Evolutionary conservation across 2,797 vertebrate genomes (phyloP), one percentile per base, ranked within the genome.

Genomic region (Hypotaenidia philippensis): DNA sequence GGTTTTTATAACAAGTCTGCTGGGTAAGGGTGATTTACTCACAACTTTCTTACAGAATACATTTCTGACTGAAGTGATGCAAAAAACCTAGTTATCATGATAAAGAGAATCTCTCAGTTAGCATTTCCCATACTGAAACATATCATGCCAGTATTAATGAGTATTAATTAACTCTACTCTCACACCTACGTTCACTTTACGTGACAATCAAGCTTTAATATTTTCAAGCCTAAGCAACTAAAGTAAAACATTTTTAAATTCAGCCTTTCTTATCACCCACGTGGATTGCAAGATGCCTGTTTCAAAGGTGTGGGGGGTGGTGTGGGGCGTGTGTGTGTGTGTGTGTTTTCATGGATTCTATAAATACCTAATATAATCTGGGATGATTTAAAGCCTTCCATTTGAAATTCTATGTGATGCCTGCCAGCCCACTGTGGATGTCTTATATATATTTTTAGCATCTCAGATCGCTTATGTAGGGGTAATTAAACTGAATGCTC

Each of bases 391-490:
- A 11, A 53, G 4, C 5, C 40, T 65, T 26, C 26, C 23, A 13
- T 45, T 13, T 23, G 27, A 74, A 60, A 9, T 72, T 80, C 29
- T 70, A 3, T 40, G 45, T 64, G 32, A 36, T 32, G 65, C 6
- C 4, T 69, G 38, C 14, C 25, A 41, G 4, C 10, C 9, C 2
- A 3, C 2, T 11, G 20, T 53, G n/a, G 20, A 80, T 2, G 5
- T 29, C 23, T 64, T 59, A 20, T 15, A 32, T 25, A 65, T 18
- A 26, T 53, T 72, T 22, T 11, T 19, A 40, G 32, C 23, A 64
- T 50, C 32, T 90, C 10, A 60, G 2, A 31, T 23, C 6, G n/a
- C 5, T 63, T 52, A 22, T 1, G 5, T 6, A 5, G 6, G 9
- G 5, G 6, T 3, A 52, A n/a, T 14, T 38, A 76, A 65, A 49